Evolutionary conservation across 2,797 vertebrate species (phyloP).

Genomic region (Limosa lapponica): DNA sequence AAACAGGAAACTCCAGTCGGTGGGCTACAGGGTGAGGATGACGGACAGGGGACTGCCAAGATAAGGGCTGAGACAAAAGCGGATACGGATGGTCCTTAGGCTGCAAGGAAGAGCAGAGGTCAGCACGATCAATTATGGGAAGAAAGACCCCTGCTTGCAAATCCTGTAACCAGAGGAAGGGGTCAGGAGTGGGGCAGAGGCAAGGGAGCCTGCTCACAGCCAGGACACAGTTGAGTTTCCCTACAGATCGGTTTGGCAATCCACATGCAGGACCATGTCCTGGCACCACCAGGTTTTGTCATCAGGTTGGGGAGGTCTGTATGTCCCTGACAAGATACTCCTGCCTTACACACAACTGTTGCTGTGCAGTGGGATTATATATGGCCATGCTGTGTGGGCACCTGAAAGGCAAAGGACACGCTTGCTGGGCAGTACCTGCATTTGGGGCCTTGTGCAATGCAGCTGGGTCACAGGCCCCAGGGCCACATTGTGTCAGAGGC

Average conservation of each 20-base stretch:
- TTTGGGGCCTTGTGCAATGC: neutral
- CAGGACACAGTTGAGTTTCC: fast-evolving
- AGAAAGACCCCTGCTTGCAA: neutral
- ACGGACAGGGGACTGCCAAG: neutral
- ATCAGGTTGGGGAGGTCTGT: fast-evolving
- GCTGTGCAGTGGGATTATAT: neutral
- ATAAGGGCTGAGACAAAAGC: conserved; percentile 16
- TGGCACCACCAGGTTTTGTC: neutral
- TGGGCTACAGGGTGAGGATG: neutral
- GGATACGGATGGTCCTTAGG: neutral
- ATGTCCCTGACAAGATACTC: neutral
- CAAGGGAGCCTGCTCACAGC: neutral
- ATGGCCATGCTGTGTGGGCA: neutral
- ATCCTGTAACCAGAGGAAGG: neutral
- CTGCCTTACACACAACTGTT: neutral
- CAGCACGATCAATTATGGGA: neutral
- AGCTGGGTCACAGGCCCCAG: neutral
- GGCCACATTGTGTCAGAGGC: neutral
- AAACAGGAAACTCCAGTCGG: conserved; percentile 71
- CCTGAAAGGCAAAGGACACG: neutral
- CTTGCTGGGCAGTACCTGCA: neutral
- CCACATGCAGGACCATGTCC: fast-evolving
- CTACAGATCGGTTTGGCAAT: fast-evolving
- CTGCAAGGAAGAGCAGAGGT: conserved; percentile 30
- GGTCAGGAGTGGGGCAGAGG: fast-evolving